phyloP scores from a whole-genome alignment of 2,113 vertebrate species.

The Arvicanthis niloticus region DNA sequence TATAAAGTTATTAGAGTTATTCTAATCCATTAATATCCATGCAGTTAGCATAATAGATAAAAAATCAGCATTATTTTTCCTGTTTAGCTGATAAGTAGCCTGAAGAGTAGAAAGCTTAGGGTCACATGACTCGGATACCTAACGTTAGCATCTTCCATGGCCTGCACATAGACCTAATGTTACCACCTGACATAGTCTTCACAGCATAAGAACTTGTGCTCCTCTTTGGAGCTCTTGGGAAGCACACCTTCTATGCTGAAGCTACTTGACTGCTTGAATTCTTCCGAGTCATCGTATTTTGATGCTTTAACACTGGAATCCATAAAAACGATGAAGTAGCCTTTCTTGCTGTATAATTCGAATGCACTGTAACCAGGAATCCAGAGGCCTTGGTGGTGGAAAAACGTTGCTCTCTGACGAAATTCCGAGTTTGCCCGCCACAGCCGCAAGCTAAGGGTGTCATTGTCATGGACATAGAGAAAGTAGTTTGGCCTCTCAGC shows the following conservation, averaged over 20 bases:
- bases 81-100: not conserved
- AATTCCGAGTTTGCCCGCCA: slow-evolving; percentile 92
- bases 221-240: not conserved
- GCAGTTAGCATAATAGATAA: not conserved
- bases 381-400: slow-evolving; percentile 96
- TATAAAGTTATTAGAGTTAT: not conserved
- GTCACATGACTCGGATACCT: not conserved
- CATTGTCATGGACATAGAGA: slow-evolving; percentile 89
- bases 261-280: slow-evolving; percentile 94
- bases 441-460: slow-evolving; percentile 89
- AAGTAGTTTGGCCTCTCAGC: slow-evolving; percentile 98
- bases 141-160: not conserved
- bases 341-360: slow-evolving; percentile 93
- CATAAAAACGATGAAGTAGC: slow-evolving; percentile 93
- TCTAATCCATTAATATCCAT: slow-evolving; percentile 15
- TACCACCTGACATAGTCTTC: not conserved
- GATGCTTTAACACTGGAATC: slow-evolving; percentile 87
- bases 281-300: slow-evolving; percentile 92
- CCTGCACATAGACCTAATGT: not conserved
- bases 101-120: not conserved
- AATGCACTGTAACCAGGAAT: slow-evolving; percentile 93
- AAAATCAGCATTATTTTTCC: not conserved
- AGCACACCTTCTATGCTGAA: slow-evolving; percentile 95
- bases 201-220: not conserved
- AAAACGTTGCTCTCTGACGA: slow-evolving; percentile 91